Percentiles rank a stretch among this genome's conserved stretches.
These are phyloP conservation scores for Allacma fusca DNA, from an alignment of 2,888 invertebrate species.

Conservation along the genomic window DNA sequence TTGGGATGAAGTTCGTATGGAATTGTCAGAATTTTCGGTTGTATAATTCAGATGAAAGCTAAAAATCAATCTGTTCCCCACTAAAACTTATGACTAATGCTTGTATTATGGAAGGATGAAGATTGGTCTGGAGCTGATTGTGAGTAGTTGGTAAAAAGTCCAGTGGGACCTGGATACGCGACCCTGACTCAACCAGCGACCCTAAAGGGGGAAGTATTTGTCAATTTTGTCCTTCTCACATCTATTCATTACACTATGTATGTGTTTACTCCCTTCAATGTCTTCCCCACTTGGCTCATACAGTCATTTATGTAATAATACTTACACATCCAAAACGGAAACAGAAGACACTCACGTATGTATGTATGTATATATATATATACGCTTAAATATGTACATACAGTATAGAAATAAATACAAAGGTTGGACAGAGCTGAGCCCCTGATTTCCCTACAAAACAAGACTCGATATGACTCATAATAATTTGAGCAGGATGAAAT, in stretches of 20 bases:
- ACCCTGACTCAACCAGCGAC: conserved; percentile 28
- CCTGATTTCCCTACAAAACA: conserved; percentile 11
- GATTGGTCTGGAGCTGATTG: background rate
- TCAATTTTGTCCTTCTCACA: background rate
- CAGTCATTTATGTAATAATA: background rate
- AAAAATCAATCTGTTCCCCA: conserved; percentile 31
- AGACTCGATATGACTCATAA: conserved; percentile 9
- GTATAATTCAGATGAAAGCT: too few relatives aligned
- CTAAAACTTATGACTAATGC: conserved; percentile 37
- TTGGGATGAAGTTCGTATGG: too few relatives aligned
- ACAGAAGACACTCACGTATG: background rate
- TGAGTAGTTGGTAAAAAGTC: conserved; percentile 39
- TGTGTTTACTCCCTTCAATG: background rate
- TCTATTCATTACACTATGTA: conserved; percentile 6
- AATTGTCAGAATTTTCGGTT: too few relatives aligned
- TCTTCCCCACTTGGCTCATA: conserved; percentile 1
- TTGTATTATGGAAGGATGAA: background rate
- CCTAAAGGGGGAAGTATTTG: conserved; percentile 25
- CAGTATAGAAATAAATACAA: background rate
- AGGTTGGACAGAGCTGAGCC: background rate
- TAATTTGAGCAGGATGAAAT: conserved; percentile 32
- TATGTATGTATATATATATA: too few relatives aligned
- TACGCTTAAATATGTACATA: background rate
- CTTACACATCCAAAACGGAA: background rate
- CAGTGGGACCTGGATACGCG: conserved; percentile 29